Base-by-base conservation (phyloP, 2,888 invertebrate genomes). In the Melanophora roralis region DNA sequence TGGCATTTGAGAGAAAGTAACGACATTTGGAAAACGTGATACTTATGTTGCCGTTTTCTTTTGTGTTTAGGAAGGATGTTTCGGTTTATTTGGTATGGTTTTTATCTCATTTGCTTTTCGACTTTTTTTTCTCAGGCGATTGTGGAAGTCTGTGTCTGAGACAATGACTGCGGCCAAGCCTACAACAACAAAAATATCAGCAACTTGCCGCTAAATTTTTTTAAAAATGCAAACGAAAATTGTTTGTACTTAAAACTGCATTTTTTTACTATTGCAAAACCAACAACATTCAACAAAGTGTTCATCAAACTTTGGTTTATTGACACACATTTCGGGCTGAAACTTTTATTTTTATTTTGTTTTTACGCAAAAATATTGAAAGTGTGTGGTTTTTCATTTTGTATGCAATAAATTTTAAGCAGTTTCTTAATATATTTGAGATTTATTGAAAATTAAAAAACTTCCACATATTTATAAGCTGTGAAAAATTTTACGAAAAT, bases 1-100 rank as follows among this genome's bases (percentile, higher is more conserved):
- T 74, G 74, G 43, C 53, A 34, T 57, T 67, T 49, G 14, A 53
- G 79, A 75, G 79, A 79, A 79, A 79, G 79, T 79, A 79, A 79
- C 47, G 65, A 75, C 69, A 75, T 75, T 75, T 71, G 62, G 62
- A 79, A 53, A 75, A 79, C 75, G 65, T 71, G 74, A 75, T 79
- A 53, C 51, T 71, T 16, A 68, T 43, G 45, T 51, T 71, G 49
- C 16, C 36, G 60, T 19, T 47, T 51, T 57, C n/a, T n/a, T n/a
- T n/a, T n/a, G n/a, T n/a, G n/a, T 47, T 43, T 65, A 38, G 4
- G 27, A 27, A 27, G 23, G 14, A 36, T 32, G 14, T 45, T 36
- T 32, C 19, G 2, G 21, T 19, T 19, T n/a, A n/a, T n/a, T 12
- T 57, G 27, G 5, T 49, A 43, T 43, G 27, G 5, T 16, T 34